Evolutionary conservation across 2,888 invertebrate genomes (phyloP).

Genomic region (Melipona beecheii): DNA sequence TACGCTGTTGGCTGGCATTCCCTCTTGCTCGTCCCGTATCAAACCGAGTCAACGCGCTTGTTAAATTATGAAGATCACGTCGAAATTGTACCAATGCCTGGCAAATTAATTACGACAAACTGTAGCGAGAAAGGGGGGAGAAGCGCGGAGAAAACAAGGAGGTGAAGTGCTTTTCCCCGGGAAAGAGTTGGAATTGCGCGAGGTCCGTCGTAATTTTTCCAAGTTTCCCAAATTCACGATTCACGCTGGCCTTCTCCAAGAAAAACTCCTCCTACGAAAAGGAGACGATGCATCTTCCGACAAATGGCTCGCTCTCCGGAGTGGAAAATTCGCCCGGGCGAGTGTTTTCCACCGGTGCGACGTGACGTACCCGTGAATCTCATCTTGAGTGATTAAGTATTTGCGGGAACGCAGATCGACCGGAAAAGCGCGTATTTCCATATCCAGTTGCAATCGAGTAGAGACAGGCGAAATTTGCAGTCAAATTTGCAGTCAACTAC

Average conservation of each 20-base stretch:
- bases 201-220: background rate
- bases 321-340: background rate
- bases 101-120: slow-evolving; percentile 30
- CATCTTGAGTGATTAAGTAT: slow-evolving; percentile 9
- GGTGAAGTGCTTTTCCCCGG: background rate
- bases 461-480: no score
- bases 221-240: slow-evolving; percentile 4
- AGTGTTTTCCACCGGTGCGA: background rate
- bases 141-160: background rate
- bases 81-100: slow-evolving; percentile 26
- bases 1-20: background rate
- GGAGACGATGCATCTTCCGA: background rate
- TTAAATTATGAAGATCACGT: slow-evolving; percentile 33
- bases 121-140: background rate
- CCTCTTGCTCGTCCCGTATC: slow-evolving; percentile 2
- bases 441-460: background rate
- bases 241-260: background rate
- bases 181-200: background rate
- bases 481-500: no score
- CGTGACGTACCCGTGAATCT: no score
- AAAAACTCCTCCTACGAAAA: background rate
- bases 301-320: background rate
- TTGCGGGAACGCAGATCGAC: slow-evolving; percentile 27
- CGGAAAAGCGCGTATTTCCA: background rate
- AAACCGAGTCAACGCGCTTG: slow-evolving; percentile 16